phyloP scores from a whole-genome alignment of 2,888 invertebrate genomes.

The Odontocerum albicorne region DNA sequence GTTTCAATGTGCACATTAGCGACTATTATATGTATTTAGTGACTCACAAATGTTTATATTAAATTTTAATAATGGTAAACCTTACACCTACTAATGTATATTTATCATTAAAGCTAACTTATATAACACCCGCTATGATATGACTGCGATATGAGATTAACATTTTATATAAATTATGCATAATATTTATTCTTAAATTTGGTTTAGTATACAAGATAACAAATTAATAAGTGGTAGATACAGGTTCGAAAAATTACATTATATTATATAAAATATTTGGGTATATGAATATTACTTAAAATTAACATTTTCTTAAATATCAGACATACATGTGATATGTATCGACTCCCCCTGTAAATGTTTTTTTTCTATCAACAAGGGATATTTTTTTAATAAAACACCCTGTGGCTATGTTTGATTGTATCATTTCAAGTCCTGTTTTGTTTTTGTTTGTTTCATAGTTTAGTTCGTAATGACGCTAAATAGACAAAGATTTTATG shows the following conservation, averaged over 20 bases:
- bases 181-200: conserved; percentile 28
- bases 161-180: conserved; percentile 13
- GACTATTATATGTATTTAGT: too few relatives aligned
- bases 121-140: conserved; percentile 33
- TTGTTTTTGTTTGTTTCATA: too few relatives aligned
- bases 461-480: too few relatives aligned
- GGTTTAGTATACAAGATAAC: conserved; percentile 30
- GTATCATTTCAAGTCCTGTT: too few relatives aligned
- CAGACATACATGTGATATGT: conserved; percentile 36
- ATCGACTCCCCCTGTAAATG: conserved; percentile 36
- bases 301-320: conserved; percentile 29
- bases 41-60: neutral
- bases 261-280: conserved; percentile 48
- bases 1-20: too few relatives aligned
- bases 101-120: conserved; percentile 6
- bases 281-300: conserved; percentile 42
- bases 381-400: conserved; percentile 22
- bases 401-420: too few relatives aligned
- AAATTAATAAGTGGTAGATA: conserved; percentile 28
- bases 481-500: too few relatives aligned
- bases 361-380: conserved; percentile 27
- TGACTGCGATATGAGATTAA: conserved; percentile 31
- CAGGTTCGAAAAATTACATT: conserved; percentile 48
- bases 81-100: conserved; percentile 1
- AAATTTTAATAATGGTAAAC: neutral